Conservation (phyloP, 1,140 invertebrate genomes). For the Cydia strobilella region DNA sequence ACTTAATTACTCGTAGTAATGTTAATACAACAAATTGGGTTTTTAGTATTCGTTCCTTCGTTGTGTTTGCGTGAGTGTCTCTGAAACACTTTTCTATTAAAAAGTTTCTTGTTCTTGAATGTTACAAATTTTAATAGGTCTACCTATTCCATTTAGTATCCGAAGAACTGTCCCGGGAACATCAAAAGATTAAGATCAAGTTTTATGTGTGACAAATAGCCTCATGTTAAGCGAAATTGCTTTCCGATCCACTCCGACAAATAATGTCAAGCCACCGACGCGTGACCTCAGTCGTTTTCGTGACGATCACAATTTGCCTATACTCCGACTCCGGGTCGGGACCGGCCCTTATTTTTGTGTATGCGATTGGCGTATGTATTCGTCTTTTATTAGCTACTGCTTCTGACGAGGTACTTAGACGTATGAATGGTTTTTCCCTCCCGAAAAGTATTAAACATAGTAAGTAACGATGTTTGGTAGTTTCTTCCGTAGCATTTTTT, state of each 20-base stretch:
- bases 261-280: constrained; percentile 72
- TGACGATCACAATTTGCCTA: constrained; percentile 66
- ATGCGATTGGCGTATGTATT: constrained; percentile 46
- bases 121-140: background rate
- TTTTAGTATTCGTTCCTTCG: no score
- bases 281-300: constrained; percentile 65
- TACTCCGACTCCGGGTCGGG: constrained; percentile 44
- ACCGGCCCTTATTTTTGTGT: constrained; percentile 50
- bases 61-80: no score
- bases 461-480: background rate
- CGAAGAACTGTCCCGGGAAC: background rate
- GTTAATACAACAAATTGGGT: background rate
- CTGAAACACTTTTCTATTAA: background rate
- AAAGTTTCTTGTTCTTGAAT: background rate
- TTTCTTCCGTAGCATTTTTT: constrained; percentile 3
- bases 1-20: background rate
- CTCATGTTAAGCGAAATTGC: constrained; percentile 74
- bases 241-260: constrained; percentile 75
- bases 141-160: background rate
- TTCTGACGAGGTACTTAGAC: constrained; percentile 45
- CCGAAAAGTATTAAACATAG: constrained; percentile 33
- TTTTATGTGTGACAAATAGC: constrained; percentile 78
- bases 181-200: constrained; percentile 72
- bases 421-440: constrained; percentile 39
- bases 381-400: constrained; percentile 48